Evolutionary conservation across 1,140 invertebrate species (phyloP).

Genomic region (Olivierus martensii): DNA sequence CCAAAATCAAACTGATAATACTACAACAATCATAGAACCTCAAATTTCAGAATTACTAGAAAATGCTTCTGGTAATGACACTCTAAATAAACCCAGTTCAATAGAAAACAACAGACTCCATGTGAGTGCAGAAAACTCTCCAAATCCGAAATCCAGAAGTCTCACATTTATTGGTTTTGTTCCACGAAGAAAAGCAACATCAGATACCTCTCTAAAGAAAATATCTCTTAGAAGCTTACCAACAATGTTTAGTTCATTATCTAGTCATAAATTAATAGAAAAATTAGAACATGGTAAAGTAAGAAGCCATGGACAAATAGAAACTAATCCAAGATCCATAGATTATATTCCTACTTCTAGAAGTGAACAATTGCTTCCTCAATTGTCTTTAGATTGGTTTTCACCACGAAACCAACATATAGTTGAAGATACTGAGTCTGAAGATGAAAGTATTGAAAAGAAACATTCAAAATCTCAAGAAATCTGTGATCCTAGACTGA

Average conservation of each 20-base stretch:
- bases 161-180: neutral
- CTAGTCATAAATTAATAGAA: constrained; percentile 16
- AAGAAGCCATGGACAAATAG: neutral
- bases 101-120: constrained; percentile 1
- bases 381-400: too few species aligned
- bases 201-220: constrained; percentile 19
- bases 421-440: too few species aligned
- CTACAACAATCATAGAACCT: neutral
- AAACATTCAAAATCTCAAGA: too few species aligned
- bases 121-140: constrained; percentile 4
- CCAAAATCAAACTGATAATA: neutral
- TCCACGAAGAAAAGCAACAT: constrained; percentile 13
- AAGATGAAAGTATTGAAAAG: too few species aligned
- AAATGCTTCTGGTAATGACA: neutral
- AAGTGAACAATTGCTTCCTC: too few species aligned
- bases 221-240: constrained; percentile 10
- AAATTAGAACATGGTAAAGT: neutral
- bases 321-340: constrained; percentile 21
- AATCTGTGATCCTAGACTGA: too few species aligned
- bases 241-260: constrained; percentile 11
- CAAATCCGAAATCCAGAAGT: constrained; percentile 9
- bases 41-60: constrained; percentile 1
- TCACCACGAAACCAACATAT: too few species aligned
- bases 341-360: too few species aligned
- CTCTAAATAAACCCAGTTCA: constrained; percentile 8